Evolutionary conservation across 2,113 vertebrate genomes (phyloP).

Genomic region (Ranitomeya imitator): DNA sequence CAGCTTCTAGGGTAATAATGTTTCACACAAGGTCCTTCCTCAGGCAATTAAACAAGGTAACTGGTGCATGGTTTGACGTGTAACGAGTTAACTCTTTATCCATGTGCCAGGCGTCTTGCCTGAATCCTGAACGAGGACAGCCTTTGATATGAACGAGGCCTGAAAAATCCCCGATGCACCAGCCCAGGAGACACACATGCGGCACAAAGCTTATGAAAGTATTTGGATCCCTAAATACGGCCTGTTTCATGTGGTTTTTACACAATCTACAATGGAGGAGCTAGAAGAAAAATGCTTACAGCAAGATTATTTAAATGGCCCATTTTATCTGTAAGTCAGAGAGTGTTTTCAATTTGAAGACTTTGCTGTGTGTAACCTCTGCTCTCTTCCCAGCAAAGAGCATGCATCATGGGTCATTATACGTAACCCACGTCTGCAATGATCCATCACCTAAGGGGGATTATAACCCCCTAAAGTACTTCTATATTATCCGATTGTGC

Average conservation of each 20-base stretch:
- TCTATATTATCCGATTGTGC: not conserved
- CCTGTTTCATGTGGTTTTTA: conserved; percentile 37
- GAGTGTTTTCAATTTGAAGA: conserved; percentile 35
- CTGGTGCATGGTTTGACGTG: no score
- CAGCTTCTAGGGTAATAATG: no score
- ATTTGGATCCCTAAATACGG: conserved; percentile 6
- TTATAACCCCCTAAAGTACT: not conserved
- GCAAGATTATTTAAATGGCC: conserved; percentile 28
- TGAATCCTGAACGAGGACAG: no score
- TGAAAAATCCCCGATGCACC: not conserved
- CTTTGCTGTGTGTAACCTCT: conserved; percentile 36
- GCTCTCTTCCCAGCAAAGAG: not conserved
- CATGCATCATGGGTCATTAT: not conserved
- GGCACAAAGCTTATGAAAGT: conserved; percentile 8
- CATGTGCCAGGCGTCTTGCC: no score
- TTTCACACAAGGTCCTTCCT: no score
- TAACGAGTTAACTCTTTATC: no score
- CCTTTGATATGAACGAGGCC: not conserved
- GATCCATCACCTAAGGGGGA: not conserved
- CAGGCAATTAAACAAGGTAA: no score
- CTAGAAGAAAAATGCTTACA: conserved; percentile 29
- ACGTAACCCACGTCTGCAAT: not conserved
- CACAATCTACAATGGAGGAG: conserved; percentile 30
- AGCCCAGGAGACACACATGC: not conserved
- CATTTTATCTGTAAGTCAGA: conserved; percentile 35